These are phyloP conservation scores for Lymantria dispar DNA, from an alignment of 2,888 invertebrate genomes.

Conservation along the genomic window DNA sequence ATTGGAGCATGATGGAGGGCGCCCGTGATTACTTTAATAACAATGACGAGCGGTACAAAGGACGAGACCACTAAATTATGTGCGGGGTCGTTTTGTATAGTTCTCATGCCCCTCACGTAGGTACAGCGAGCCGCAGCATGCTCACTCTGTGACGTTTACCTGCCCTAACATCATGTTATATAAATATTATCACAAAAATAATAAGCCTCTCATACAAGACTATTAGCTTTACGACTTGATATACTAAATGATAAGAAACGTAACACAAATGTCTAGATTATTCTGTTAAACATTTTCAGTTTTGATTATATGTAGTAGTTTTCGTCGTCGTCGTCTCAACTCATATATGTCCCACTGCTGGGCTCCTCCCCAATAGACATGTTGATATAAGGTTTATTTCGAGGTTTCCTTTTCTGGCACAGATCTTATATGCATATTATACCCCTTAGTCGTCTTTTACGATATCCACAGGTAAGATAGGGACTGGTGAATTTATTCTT, in stretches of 20 bases:
- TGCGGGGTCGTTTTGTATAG: slow-evolving; percentile 63
- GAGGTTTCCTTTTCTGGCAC: no score
- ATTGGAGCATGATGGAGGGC: slow-evolving; percentile 77
- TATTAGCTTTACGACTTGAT: slow-evolving; percentile 59
- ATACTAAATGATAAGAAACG: slow-evolving; percentile 37
- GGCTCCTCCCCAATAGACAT: no score
- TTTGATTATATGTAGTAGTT: no score
- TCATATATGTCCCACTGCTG: no score
- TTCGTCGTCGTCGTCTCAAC: no score
- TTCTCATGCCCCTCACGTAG: slow-evolving; percentile 78
- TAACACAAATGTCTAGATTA: slow-evolving; percentile 30
- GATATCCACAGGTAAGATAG: no score
- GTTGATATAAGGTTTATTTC: no score
- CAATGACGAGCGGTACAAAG: slow-evolving; percentile 76
- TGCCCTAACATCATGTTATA: slow-evolving; percentile 59
- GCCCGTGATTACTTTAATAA: slow-evolving; percentile 81
- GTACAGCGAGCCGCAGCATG: slow-evolving; percentile 41
- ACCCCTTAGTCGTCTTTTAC: no score
- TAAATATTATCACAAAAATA: slow-evolving; percentile 72
- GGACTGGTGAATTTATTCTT: no score
- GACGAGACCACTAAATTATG: slow-evolving; percentile 73
- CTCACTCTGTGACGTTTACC: slow-evolving; percentile 55
- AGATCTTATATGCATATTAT: no score
- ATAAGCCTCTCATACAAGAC: slow-evolving; percentile 68
- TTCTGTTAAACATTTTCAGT: slow-evolving; percentile 25